A percentile compares a stretch with the other conserved stretches of the same genome.
Evolutionary conservation across 2,113 vertebrate species (phyloP).

Genomic region (Daphoenositta chrysoptera): DNA sequence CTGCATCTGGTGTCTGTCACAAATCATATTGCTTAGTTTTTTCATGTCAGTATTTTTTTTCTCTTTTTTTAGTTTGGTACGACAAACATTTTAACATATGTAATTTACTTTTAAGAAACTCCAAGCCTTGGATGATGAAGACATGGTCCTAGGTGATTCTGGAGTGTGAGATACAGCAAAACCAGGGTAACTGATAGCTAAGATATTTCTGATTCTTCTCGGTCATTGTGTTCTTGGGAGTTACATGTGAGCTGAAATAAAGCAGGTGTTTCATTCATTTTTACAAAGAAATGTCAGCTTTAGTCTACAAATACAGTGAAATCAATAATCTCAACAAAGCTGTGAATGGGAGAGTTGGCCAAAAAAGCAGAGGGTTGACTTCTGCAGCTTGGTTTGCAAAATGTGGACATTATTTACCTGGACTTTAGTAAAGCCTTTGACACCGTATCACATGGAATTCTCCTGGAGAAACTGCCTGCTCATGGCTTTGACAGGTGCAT

Average conservation of each 20-base stretch:
- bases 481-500: not conserved
- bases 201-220: not conserved
- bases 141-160: not conserved
- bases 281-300: constrained; percentile 31
- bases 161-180: not conserved
- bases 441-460: fast-evolving
- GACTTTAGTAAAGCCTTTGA: not conserved
- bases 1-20: not conserved
- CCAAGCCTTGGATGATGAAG: not conserved
- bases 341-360: not conserved
- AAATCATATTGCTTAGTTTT: not conserved
- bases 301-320: not conserved
- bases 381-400: not conserved
- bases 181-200: not conserved
- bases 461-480: not conserved
- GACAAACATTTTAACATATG: not conserved
- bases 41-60: not conserved
- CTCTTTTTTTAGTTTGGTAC: not conserved
- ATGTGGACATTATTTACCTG: not conserved
- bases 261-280: constrained; percentile 1
- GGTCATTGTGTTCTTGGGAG: not conserved
- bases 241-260: not conserved
- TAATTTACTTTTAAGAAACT: not conserved
- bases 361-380: not conserved
- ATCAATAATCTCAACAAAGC: not conserved